A percentile compares a stretch with the other conserved stretches of the same genome.
phyloP scores from a whole-genome alignment of 2,113 vertebrate species.

The Nerophis lumbriciformis region DNA sequence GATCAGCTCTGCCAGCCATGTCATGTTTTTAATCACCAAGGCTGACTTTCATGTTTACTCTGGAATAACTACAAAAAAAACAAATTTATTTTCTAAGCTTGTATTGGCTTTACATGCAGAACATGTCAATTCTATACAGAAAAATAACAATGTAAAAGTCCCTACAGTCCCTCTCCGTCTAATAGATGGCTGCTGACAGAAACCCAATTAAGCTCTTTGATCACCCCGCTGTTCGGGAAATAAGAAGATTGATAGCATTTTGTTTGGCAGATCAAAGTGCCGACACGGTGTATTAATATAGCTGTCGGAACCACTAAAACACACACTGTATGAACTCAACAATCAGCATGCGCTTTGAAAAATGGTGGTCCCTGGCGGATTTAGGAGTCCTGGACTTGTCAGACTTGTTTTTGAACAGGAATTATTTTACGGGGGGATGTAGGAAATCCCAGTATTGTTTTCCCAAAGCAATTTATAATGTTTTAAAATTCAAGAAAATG shows the following conservation, averaged over 20 bases:
- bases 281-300: constrained; percentile 41
- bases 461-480: constrained; percentile 18
- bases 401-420: constrained; percentile 26
- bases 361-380: constrained; percentile 22
- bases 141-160: constrained; percentile 10
- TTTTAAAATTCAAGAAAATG: constrained; percentile 22
- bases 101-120: too few species aligned
- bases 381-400: constrained; percentile 21
- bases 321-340: constrained; percentile 31
- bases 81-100: not conserved
- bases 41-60: constrained; percentile 11
- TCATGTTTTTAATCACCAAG: constrained; percentile 23
- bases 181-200: constrained; percentile 29
- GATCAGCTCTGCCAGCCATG: constrained; percentile 24
- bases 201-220: constrained; percentile 48
- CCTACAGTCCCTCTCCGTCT: constrained; percentile 8
- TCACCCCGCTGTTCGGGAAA: constrained; percentile 30
- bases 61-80: constrained; percentile 15
- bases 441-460: constrained; percentile 19
- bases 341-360: constrained; percentile 28
- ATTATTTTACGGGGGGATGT: constrained; percentile 7
- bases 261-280: constrained; percentile 40
- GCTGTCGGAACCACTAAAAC: constrained; percentile 40
- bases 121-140: not conserved
- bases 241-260: constrained; percentile 32